phyloP scores from a whole-genome alignment of 2,888 invertebrate genomes.

The Ypsolopha scabrella region DNA sequence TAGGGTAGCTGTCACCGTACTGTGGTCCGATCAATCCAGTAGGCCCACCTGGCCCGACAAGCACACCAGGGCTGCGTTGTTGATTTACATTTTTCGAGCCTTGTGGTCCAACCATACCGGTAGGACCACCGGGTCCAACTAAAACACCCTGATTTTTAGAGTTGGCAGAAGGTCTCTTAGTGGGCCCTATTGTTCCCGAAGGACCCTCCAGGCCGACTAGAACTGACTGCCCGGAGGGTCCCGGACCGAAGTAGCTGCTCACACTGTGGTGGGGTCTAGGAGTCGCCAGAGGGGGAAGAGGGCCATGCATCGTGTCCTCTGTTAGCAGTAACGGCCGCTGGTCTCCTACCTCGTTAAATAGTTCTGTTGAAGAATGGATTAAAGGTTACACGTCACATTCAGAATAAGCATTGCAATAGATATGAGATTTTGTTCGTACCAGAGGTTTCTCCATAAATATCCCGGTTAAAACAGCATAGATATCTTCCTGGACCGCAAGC shows the following conservation, averaged over 20 bases:
- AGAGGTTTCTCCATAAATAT: background rate
- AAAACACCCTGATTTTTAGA: background rate
- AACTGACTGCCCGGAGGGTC: too few relatives aligned
- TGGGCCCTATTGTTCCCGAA: too few relatives aligned
- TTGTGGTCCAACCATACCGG: conserved; percentile 2
- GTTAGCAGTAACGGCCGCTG: conserved; percentile 18
- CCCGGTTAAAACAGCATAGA: conserved; percentile 66
- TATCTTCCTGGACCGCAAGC: conserved; percentile 73
- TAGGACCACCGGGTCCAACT: conserved; percentile 11
- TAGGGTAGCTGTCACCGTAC: background rate
- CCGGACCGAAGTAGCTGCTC: too few relatives aligned
- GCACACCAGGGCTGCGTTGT: conserved; percentile 6
- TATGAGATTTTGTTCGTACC: background rate
- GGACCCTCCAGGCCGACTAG: too few relatives aligned
- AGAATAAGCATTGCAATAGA: background rate
- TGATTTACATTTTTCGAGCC: background rate
- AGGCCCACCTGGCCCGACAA: conserved; percentile 21
- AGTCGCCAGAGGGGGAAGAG: conserved; percentile 3
- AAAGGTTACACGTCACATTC: background rate
- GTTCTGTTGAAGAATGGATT: conserved; percentile 25
- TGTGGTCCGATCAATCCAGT: conserved; percentile 24
- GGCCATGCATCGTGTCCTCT: conserved; percentile 10
- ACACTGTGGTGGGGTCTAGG: background rate
- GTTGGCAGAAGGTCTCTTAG: background rate
- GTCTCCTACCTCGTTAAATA: conserved; percentile 47